Percentiles rank a stretch among this genome's conserved stretches.
phyloP scores from a whole-genome alignment of 2,888 invertebrate genomes.

The Mycalesis mineus region DNA sequence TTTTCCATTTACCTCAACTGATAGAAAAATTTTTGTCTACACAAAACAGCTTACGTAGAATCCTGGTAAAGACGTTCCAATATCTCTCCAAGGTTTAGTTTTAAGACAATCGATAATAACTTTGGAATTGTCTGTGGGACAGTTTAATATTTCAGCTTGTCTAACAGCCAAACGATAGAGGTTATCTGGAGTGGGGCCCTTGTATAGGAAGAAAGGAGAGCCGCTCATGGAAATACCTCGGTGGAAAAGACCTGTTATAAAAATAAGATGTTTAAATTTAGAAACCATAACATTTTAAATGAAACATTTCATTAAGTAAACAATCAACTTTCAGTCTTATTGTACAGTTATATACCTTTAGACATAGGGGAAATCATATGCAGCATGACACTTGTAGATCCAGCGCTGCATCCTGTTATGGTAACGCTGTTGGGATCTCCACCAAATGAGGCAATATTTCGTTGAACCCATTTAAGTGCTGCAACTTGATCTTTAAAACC shows the following conservation, averaged over 20 bases:
- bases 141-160: slow-evolving; percentile 79
- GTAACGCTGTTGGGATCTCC: slow-evolving; percentile 81
- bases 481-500: slow-evolving; percentile 83
- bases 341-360: no score
- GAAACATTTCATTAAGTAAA: no score
- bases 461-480: slow-evolving; percentile 79
- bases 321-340: no score
- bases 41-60: slow-evolving; percentile 55
- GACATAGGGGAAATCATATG: slow-evolving; percentile 83
- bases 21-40: neutral
- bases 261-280: no score
- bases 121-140: slow-evolving; percentile 71
- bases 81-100: slow-evolving; percentile 59
- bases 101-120: slow-evolving; percentile 80
- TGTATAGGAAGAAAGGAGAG: slow-evolving; percentile 74
- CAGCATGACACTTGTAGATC: slow-evolving; percentile 68
- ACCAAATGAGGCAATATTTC: slow-evolving; percentile 81
- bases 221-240: slow-evolving; percentile 84
- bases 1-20: neutral
- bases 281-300: neutral
- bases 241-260: slow-evolving; percentile 85
- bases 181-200: slow-evolving; percentile 71
- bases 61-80: slow-evolving; percentile 64
- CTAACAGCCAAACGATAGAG: slow-evolving; percentile 79
- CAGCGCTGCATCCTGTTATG: slow-evolving; percentile 78